These are phyloP conservation scores for pig (Sus scrofa) DNA, from an alignment of 2,113 vertebrate genomes.

Conservation along the genomic window DNA sequence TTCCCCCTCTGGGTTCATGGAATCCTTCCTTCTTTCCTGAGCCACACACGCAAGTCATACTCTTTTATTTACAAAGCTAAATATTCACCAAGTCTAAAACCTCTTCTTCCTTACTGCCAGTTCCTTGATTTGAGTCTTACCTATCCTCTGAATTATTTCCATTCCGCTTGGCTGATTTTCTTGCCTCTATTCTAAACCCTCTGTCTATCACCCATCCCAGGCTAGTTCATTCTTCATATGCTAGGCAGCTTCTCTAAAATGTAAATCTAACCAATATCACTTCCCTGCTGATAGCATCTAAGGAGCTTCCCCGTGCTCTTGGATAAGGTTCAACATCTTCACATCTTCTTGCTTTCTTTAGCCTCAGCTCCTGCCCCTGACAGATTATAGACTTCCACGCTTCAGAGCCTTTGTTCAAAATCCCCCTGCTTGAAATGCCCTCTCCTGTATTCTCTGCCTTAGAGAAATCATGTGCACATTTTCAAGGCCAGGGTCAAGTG, in stretches of 20 bases:
- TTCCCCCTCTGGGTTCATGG: background rate
- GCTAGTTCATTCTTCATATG: background rate
- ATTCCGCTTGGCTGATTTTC: background rate
- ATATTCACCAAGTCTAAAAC: background rate
- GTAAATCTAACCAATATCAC: background rate
- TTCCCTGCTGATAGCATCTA: background rate
- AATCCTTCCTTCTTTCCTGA: background rate
- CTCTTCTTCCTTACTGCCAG: background rate
- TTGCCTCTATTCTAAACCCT: background rate
- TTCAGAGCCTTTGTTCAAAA: background rate
- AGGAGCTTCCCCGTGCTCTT: background rate
- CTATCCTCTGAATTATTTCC: background rate
- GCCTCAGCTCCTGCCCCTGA: background rate
- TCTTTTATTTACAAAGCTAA: background rate
- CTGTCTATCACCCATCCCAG: background rate
- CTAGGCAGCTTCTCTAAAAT: background rate
- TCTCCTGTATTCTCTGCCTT: conserved; percentile 15
- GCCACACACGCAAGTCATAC: background rate
- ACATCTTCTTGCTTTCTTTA: background rate
- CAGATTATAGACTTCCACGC: background rate
- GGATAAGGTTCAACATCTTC: background rate
- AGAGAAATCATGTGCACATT: background rate
- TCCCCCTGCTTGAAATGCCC: background rate
- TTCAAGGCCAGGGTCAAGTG: conserved; percentile 25
- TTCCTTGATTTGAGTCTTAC: background rate